Conservation (phyloP, 1,140 invertebrate genomes). For the Drosophila carrolli region DNA sequence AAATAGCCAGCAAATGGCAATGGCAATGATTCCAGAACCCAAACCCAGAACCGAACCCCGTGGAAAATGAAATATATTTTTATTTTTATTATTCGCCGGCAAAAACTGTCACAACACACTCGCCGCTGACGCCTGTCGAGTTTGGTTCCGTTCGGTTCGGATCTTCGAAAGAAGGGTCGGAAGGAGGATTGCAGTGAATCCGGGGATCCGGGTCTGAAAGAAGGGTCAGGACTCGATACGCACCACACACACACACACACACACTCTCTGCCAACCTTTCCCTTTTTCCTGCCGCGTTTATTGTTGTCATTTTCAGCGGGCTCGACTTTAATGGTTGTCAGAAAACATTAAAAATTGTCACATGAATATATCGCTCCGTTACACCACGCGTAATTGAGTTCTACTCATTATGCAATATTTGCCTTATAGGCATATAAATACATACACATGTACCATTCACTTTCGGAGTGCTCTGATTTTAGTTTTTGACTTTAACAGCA, state of each 20-base stretch:
- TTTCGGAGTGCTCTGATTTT: slow-evolving; percentile 11
- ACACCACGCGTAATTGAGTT: slow-evolving; percentile 64
- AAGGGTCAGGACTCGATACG: slow-evolving; percentile 45
- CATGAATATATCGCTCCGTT: slow-evolving; percentile 56
- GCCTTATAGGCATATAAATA: slow-evolving; percentile 16
- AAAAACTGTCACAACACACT: slow-evolving; percentile 79
- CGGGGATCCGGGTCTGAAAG: slow-evolving; percentile 20
- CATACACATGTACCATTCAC: slow-evolving; percentile 28
- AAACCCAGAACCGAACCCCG: slow-evolving; percentile 32
- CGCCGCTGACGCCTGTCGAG: slow-evolving; percentile 51
- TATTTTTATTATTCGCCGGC: slow-evolving; percentile 72
- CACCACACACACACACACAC: slow-evolving; percentile 31
- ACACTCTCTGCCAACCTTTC: slow-evolving; percentile 18
- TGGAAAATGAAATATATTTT: slow-evolving; percentile 82
- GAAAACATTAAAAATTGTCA: slow-evolving; percentile 76
- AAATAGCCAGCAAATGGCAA: slow-evolving; percentile 75
- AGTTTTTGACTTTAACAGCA: slow-evolving; percentile 4
- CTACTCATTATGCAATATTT: slow-evolving; percentile 56
- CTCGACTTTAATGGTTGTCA: slow-evolving; percentile 76
- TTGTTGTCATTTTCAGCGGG: slow-evolving; percentile 74
- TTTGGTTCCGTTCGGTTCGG: slow-evolving; percentile 7
- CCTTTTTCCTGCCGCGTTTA: slow-evolving; percentile 42
- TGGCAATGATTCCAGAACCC: slow-evolving; percentile 43
- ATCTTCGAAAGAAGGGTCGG: slow-evolving; percentile 35
- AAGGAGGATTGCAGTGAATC: slow-evolving; percentile 33